A percentile compares a stretch with the other conserved stretches of the same genome.
phyloP scores from a whole-genome alignment of 2,797 vertebrate genomes.

The Phoxinus dragarum region DNA sequence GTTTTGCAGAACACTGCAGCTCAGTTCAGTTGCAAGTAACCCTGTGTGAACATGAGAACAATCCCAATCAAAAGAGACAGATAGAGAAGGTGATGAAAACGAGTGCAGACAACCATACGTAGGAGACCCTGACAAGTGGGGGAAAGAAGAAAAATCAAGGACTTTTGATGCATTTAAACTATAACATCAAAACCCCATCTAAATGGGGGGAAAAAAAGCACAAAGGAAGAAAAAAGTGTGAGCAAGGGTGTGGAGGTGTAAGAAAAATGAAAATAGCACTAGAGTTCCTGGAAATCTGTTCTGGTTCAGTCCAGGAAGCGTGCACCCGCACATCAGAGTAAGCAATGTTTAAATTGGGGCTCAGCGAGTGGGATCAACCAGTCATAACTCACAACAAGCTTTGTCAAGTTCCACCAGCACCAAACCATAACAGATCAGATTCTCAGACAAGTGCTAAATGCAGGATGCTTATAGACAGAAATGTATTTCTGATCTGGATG shows the following conservation, averaged over 20 bases:
- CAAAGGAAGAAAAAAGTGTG: neutral
- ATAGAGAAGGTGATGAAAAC: constrained; percentile 4
- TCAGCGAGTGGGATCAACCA: constrained; percentile 4
- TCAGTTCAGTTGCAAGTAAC: neutral
- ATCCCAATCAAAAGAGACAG: neutral
- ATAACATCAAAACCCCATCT: constrained; percentile 9
- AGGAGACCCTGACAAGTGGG: neutral
- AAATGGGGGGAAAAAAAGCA: neutral
- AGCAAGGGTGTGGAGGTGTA: neutral
- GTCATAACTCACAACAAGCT: constrained; percentile 30
- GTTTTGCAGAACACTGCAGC: neutral
- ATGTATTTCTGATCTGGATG: neutral
- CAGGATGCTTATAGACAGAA: neutral
- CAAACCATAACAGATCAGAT: constrained; percentile 1
- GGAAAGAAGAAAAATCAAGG: neutral
- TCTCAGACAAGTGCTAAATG: constrained; percentile 13
- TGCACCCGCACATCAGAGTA: neutral
- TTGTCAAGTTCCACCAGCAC: neutral
- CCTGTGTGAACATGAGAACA: neutral
- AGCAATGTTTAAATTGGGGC: constrained; percentile 22
- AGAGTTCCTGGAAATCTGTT: neutral
- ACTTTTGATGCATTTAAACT: constrained; percentile 21
- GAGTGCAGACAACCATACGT: neutral
- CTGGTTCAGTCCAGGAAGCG: constrained; percentile 21
- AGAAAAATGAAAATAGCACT: constrained; percentile 7